Evolutionary conservation across 2,797 vertebrate genomes (phyloP).

Genomic region (Odontamblyopus rebecca): DNA sequence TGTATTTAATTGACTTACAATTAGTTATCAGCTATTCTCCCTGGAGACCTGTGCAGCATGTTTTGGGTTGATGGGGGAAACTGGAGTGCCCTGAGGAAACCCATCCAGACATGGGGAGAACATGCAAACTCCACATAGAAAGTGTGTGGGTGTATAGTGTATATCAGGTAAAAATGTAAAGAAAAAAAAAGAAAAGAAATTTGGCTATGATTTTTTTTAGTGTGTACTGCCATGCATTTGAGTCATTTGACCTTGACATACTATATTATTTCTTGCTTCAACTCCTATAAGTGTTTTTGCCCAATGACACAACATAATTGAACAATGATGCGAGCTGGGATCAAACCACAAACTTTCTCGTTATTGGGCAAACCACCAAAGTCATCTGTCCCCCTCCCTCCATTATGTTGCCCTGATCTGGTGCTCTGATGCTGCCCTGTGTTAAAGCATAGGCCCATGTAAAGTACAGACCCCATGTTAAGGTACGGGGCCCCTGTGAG

Average conservation of each 20-base stretch:
- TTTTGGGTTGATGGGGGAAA: no score
- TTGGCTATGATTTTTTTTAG: no score
- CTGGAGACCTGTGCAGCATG: no score
- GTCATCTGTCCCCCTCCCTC: background rate
- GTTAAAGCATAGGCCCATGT: background rate
- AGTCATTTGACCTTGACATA: background rate
- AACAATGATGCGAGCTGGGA: background rate
- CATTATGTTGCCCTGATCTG: background rate
- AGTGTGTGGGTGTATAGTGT: no score
- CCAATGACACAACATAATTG: background rate
- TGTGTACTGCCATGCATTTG: no score
- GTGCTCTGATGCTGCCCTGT: slow-evolving; percentile 4
- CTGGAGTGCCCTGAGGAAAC: no score
- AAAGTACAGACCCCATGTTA: slow-evolving; percentile 16
- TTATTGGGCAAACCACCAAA: background rate
- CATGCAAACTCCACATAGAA: no score
- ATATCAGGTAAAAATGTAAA: no score
- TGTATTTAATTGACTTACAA: no score
- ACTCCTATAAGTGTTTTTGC: background rate
- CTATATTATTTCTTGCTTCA: background rate
- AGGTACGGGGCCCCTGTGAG: slow-evolving; percentile 34
- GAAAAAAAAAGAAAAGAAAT: no score
- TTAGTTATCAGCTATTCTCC: no score
- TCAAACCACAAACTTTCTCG: background rate
- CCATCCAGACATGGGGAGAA: no score